Evolutionary conservation across 2,113 vertebrate species (phyloP), one percentile per base, ranked within the genome.

Genomic region (Nannobrachium achirus): DNA sequence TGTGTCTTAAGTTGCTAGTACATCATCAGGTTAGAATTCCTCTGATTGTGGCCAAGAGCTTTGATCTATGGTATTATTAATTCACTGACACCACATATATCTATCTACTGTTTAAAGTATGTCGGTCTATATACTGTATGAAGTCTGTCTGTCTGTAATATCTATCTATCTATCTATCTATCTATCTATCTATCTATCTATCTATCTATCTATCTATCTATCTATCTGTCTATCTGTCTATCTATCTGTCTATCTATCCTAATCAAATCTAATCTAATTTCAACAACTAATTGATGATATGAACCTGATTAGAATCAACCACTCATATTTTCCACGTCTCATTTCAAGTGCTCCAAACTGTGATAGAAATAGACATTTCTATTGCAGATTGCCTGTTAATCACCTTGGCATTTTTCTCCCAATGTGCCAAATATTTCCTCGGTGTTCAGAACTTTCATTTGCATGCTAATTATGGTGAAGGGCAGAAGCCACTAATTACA

Each of bases 401-500:
- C 86, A 91, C 89, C 88, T 86, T 92, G 90, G 88, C 91, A 92
- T 92, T 93, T 91, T 92, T 93, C 74, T 92, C 87, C 75, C 83
- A 79, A 89, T 88, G 86, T 89, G 86, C 88, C 86, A 89, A 92
- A 92, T 92, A 92, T 90, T 92, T 90, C 89, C 25, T 84, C 89
- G 91, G 88, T 92, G 89, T 92, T 90, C 79, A 86, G 89, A 89
- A 94, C 89, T 93, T 93, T 91, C 91, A 95, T 97, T 95, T 97
- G 93, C 95, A 98, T 98, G 90, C 92, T 96, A 97, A 98, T 96
- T 93, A 96, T 94, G 87, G 86, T 94, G 93, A 96, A 95, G 94
- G 96, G 94, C 95, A 96, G 94, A 95, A 94, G 95, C 90, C 94
- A 94, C 94, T 97, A 97, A 98, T 99, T 97, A 95, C 91, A 95